Conservation (phyloP, 2,888 invertebrate genomes). For the Subacronicta megacephala region DNA sequence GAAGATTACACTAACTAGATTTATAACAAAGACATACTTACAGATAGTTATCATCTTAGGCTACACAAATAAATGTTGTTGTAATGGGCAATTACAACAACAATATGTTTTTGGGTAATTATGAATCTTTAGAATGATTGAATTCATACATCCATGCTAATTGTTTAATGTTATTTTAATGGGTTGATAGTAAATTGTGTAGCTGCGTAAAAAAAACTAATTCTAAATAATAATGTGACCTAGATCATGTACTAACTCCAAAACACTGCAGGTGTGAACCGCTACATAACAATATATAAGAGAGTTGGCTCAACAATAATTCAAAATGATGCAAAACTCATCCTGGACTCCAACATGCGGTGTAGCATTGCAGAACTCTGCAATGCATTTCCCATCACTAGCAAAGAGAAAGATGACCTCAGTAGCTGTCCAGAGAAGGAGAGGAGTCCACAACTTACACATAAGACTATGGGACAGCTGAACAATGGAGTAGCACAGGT, state of each 20-base stretch:
- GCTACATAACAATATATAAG: slow-evolving; percentile 93
- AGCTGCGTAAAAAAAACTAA: too few species aligned
- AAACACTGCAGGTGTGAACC: slow-evolving; percentile 87
- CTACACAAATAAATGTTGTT: too few species aligned
- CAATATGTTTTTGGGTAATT: too few species aligned
- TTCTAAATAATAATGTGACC: too few species aligned
- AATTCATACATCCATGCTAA: too few species aligned
- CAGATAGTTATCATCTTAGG: too few species aligned
- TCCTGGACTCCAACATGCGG: slow-evolving; percentile 90
- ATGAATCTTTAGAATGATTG: too few species aligned
- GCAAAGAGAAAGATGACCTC: slow-evolving; percentile 92
- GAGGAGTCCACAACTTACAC: slow-evolving; percentile 87
- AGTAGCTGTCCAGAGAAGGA: slow-evolving; percentile 92
- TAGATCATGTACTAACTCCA: neutral
- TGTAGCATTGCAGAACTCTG: slow-evolving; percentile 91
- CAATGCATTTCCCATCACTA: slow-evolving; percentile 92
- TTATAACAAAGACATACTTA: too few species aligned
- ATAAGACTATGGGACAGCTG: slow-evolving; percentile 91
- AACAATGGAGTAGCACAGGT: slow-evolving; percentile 92
- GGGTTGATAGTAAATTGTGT: too few species aligned
- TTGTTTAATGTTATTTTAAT: too few species aligned
- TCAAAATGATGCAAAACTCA: slow-evolving; percentile 91
- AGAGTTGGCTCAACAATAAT: slow-evolving; percentile 91
- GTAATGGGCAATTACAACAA: too few species aligned
- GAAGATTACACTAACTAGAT: too few species aligned